Conservation (phyloP, 1,140 invertebrate genomes). For the Carcinoscorpius rotundicauda region DNA sequence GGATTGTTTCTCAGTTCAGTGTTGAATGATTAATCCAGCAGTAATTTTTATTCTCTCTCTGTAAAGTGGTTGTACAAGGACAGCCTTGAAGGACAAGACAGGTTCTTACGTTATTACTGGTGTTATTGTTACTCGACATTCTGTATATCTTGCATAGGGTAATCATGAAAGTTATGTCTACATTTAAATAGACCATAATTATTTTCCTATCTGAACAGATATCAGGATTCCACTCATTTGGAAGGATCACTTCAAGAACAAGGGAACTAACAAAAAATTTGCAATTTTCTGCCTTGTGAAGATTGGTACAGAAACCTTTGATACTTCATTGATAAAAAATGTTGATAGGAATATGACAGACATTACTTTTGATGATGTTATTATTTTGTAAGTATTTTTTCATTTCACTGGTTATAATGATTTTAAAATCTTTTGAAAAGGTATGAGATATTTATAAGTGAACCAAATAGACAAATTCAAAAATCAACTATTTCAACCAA, state of each 20-base stretch:
- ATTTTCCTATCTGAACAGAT: constrained; percentile 39
- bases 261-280: constrained; percentile 54
- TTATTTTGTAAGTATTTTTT: constrained; percentile 48
- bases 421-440: no score
- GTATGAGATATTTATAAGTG: no score
- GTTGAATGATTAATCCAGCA: no score
- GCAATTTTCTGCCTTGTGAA: constrained; percentile 55
- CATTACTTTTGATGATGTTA: constrained; percentile 52
- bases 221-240: constrained; percentile 56
- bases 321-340: constrained; percentile 50
- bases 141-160: no score
- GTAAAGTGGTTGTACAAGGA: no score
- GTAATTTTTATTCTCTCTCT: no score
- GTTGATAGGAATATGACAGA: constrained; percentile 56
- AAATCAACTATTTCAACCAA: background rate
- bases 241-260: constrained; percentile 61
- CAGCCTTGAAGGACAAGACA: no score
- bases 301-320: constrained; percentile 53
- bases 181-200: background rate
- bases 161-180: no score
- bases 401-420: no score
- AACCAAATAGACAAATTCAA: background rate
- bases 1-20: no score
- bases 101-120: no score
- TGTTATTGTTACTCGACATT: no score